phyloP scores from a whole-genome alignment of 2,113 vertebrate species.

The Thermophis baileyi region DNA sequence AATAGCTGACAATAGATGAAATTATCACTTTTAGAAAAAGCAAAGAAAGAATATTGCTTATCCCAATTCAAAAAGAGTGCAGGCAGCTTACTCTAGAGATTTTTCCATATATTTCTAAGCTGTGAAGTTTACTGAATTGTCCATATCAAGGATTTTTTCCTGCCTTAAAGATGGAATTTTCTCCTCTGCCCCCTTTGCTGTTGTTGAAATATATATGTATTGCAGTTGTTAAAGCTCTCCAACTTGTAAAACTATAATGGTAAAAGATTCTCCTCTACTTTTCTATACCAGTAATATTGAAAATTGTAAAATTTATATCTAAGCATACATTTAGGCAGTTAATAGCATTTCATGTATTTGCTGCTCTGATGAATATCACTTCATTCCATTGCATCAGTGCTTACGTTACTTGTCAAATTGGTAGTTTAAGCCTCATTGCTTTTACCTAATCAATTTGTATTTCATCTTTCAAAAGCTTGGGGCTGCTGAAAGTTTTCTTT shows the following conservation, averaged over 20 bases:
- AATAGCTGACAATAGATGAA: neutral
- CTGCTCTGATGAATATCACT: neutral
- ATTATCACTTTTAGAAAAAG: neutral
- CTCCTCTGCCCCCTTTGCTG: neutral
- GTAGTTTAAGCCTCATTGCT: neutral
- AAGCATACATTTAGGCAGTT: conserved; percentile 16
- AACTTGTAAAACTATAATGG: neutral
- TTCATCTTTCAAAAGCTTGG: neutral
- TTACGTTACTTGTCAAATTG: neutral
- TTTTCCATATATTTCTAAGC: neutral
- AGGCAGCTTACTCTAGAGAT: neutral
- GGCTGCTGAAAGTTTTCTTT: neutral
- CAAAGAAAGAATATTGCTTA: neutral
- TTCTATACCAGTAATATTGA: neutral
- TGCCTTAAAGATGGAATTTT: neutral
- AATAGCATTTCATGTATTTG: neutral
- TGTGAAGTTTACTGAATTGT: neutral
- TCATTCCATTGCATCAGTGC: neutral
- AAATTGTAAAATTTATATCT: conserved; percentile 8
- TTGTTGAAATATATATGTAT: neutral
- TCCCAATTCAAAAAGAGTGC: neutral
- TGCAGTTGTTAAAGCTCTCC: neutral
- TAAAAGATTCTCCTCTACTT: neutral
- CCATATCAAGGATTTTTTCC: neutral
- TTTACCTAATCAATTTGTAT: neutral